phyloP scores from a whole-genome alignment of 53 echinoderm and acorn worm species.

The Pentamera pediparva region DNA sequence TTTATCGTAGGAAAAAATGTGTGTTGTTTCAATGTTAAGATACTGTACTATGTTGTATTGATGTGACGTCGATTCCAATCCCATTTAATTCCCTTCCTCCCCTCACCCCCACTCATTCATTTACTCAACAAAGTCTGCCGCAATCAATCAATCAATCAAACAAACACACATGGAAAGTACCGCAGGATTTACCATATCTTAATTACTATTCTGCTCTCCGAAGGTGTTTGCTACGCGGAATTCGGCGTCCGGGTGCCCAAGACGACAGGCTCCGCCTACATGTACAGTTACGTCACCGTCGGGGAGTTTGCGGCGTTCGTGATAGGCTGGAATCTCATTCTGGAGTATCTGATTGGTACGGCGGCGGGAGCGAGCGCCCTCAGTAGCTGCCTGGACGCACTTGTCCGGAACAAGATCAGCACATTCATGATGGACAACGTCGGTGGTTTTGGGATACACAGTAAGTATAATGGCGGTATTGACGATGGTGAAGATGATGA shows the following conservation, averaged over 20 bases:
- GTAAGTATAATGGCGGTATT: conserved; percentile 56
- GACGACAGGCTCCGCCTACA: conserved; percentile 95
- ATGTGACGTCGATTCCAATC: too few relatives aligned
- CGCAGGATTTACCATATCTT: too few relatives aligned
- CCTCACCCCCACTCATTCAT: background rate
- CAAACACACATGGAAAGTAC: too few relatives aligned
- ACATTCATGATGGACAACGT: conserved; percentile 88
- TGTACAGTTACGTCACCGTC: conserved; percentile 99
- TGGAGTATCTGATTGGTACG: conserved; percentile 96
- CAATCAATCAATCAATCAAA: too few relatives aligned
- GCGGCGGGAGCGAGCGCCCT: conserved; percentile 97
- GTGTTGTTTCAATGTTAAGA: too few relatives aligned
- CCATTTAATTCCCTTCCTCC: background rate
- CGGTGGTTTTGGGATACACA: conserved; percentile 83
- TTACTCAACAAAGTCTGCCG: background rate
- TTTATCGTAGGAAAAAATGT: too few relatives aligned
- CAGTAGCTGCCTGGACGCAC: conserved; percentile 90
- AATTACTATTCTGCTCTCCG: background rate
- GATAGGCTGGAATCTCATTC: conserved; percentile 95
- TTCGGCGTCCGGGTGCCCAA: conserved; percentile 96
- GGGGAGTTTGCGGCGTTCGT: conserved; percentile 95
- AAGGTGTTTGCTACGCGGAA: conserved; percentile 97
- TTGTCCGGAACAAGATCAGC: conserved; percentile 76
- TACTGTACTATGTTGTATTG: too few relatives aligned
- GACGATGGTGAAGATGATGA: too few relatives aligned